Evolutionary conservation across 1,140 invertebrate species (phyloP).

Genomic region (Habropoda laboriosa): DNA sequence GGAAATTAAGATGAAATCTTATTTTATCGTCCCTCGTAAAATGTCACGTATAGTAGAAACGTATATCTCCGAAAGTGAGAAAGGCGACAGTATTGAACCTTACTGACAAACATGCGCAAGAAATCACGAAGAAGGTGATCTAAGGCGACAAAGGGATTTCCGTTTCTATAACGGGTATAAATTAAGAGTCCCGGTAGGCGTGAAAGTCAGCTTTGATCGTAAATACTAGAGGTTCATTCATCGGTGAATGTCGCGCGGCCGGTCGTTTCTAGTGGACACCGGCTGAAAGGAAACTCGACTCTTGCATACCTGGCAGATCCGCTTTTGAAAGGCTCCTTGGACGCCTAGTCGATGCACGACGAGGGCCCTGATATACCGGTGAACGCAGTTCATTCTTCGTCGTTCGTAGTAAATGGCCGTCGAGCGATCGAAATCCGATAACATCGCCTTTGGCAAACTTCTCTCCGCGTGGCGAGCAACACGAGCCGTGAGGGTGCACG

Average conservation of each 20-base stretch:
- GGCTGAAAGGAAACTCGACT: slow-evolving; percentile 43
- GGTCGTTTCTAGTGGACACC: slow-evolving; percentile 23
- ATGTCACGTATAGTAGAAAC: too few relatives aligned
- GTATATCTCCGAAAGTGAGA: too few relatives aligned
- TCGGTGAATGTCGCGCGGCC: not conserved
- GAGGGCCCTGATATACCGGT: slow-evolving; percentile 13
- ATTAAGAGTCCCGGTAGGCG: not conserved
- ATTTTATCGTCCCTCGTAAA: too few relatives aligned
- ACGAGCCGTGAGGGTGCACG: slow-evolving; percentile 11
- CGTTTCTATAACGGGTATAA: not conserved
- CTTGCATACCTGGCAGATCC: slow-evolving; percentile 42
- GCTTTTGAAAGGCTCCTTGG: slow-evolving; percentile 44
- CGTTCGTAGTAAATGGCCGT: slow-evolving; percentile 51
- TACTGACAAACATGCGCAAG: not conserved
- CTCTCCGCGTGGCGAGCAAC: slow-evolving; percentile 28
- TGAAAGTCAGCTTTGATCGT: slow-evolving; percentile 16
- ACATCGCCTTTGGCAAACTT: slow-evolving; percentile 55
- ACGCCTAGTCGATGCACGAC: slow-evolving; percentile 17
- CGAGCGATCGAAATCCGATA: slow-evolving; percentile 57
- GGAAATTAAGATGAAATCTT: too few relatives aligned
- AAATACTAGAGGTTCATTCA: slow-evolving; percentile 29
- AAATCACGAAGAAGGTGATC: too few relatives aligned
- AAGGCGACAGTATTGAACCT: too few relatives aligned
- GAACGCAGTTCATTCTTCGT: slow-evolving; percentile 51
- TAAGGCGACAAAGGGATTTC: not conserved